Conservation (phyloP, 2,888 invertebrate species). For the Microdon myrmicae region DNA sequence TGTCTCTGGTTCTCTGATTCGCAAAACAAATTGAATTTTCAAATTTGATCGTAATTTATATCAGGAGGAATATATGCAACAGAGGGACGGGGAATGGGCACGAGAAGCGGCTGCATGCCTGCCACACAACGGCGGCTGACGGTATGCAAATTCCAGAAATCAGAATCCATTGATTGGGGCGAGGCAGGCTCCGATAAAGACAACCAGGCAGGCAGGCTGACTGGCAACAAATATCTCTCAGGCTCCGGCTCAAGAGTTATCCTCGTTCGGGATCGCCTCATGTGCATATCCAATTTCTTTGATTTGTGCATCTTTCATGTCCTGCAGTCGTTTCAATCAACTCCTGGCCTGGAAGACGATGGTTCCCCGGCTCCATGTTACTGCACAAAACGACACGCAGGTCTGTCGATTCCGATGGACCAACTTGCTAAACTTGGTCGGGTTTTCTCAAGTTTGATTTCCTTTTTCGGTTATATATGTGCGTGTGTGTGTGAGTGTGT, state of each 20-base stretch:
- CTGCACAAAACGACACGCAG: conserved; percentile 28
- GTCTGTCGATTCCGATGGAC: conserved; percentile 16
- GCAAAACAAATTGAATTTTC: conserved; percentile 49
- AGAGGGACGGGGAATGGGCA: not conserved
- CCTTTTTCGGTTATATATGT: too few species aligned
- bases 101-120: conserved; percentile 4
- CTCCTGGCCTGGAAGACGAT: conserved; percentile 51
- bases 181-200: not conserved
- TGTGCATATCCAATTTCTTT: conserved; percentile 55
- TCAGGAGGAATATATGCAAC: conserved; percentile 44
- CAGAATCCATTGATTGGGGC: conserved; percentile 42
- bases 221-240: conserved; percentile 3
- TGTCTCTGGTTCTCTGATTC: conserved; percentile 2
- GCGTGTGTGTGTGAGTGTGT: too few species aligned
- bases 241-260: conserved; percentile 26
- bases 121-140: conserved; percentile 27
- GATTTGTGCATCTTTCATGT: conserved; percentile 55
- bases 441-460: conserved; percentile 25
- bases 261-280: conserved; percentile 47
- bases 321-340: conserved; percentile 55
- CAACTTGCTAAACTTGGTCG: conserved; percentile 27
- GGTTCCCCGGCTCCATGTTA: conserved; percentile 39
- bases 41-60: conserved; percentile 52
- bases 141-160: conserved; percentile 50
- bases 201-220: not conserved